Evolutionary conservation across 2,888 invertebrate genomes (phyloP).

Genomic region (Mesochorus sp.): DNA sequence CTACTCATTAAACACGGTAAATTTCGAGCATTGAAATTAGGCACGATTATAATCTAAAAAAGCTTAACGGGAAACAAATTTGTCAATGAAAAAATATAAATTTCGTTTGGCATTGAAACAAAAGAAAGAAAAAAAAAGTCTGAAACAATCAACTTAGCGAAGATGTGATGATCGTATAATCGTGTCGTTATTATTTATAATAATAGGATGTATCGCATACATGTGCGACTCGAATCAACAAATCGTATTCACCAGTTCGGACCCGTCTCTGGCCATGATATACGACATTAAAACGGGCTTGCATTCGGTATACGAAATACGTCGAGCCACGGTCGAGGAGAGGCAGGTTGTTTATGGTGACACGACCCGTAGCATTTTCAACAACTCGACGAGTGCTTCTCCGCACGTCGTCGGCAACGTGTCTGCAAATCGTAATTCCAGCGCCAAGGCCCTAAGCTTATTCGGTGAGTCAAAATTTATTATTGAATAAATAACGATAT

Average conservation of each 20-base stretch:
- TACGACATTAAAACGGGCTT: conserved; percentile 90
- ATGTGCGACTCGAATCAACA: conserved; percentile 84
- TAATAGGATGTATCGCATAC: conserved; percentile 78
- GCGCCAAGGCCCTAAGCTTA: conserved; percentile 73
- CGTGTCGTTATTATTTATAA: conserved; percentile 45
- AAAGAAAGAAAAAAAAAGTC: background rate
- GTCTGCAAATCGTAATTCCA: conserved; percentile 72
- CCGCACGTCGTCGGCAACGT: conserved; percentile 71
- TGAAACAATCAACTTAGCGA: background rate
- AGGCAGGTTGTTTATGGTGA: conserved; percentile 85
- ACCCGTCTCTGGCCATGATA: conserved; percentile 91
- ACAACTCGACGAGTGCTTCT: conserved; percentile 73
- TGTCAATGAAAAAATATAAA: background rate
- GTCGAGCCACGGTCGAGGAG: conserved; percentile 90
- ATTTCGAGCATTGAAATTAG: background rate
- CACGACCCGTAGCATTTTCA: conserved; percentile 71
- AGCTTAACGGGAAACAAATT: background rate
- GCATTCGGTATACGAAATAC: conserved; percentile 92
- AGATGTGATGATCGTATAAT: background rate
- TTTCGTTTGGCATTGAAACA: too few relatives aligned
- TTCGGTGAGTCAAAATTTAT: conserved; percentile 77
- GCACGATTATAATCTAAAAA: background rate
- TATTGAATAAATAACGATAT: too few relatives aligned
- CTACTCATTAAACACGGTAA: conserved; percentile 88
- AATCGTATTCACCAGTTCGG: conserved; percentile 89